phyloP scores from a whole-genome alignment of 2,113 vertebrate genomes.

The Neofelis nebulosa region DNA sequence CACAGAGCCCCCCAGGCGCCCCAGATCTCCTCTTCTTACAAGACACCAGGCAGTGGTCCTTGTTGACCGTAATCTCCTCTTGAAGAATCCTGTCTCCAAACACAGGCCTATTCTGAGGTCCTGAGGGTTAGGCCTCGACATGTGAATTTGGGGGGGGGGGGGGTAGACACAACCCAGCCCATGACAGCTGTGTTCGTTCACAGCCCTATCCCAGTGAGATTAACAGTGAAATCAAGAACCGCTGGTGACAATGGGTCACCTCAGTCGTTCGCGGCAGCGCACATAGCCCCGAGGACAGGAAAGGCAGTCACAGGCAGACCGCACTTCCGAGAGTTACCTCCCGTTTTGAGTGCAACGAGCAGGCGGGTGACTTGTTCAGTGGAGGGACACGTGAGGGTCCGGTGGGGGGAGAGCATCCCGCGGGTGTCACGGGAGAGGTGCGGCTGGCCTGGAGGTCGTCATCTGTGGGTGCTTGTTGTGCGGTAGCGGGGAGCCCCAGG shows the following conservation, averaged over 20 bases:
- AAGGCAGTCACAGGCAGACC: rapidly evolving
- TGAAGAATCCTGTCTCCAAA: neutral
- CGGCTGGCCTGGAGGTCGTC: rapidly evolving
- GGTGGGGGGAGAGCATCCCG: rapidly evolving
- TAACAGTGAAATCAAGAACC: rapidly evolving
- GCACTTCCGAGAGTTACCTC: rapidly evolving
- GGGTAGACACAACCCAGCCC: neutral
- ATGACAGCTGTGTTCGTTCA: neutral
- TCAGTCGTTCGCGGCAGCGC: rapidly evolving
- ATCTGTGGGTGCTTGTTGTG: neutral
- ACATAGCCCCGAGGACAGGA: rapidly evolving
- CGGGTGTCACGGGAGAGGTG: rapidly evolving
- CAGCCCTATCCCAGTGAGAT: neutral
- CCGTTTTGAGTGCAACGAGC: neutral
- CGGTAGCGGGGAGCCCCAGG: neutral
- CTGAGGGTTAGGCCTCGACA: neutral
- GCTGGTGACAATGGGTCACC: neutral
- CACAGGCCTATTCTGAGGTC: neutral
- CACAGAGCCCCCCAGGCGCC: neutral
- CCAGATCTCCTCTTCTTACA: neutral
- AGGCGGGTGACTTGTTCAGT: rapidly evolving
- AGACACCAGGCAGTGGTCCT: neutral
- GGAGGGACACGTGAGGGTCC: rapidly evolving
- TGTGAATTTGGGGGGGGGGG: neutral
- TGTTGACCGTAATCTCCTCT: neutral